phyloP scores from a whole-genome alignment of 2,797 vertebrate genomes.

The Enteromius paludinosus region DNA sequence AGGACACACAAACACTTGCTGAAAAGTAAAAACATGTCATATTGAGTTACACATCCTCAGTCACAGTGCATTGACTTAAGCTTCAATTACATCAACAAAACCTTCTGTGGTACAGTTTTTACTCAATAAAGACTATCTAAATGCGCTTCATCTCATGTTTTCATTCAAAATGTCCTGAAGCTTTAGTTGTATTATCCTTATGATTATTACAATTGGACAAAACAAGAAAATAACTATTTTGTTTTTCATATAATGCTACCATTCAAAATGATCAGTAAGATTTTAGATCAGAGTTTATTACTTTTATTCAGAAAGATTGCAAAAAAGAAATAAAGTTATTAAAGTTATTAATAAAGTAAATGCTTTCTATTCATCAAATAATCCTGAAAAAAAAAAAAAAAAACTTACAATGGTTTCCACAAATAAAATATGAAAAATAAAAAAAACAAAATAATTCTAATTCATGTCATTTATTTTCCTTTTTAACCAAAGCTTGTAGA shows the following conservation, averaged over 20 bases:
- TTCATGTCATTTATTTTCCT: too few species aligned
- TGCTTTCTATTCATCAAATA: too few species aligned
- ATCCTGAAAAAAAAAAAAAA: too few species aligned
- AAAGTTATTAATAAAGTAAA: too few species aligned
- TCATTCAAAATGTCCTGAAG: not conserved
- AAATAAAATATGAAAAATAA: too few species aligned
- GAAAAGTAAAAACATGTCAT: conserved; percentile 51
- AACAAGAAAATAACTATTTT: not conserved
- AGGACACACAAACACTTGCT: conserved; percentile 48
- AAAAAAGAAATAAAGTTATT: too few species aligned
- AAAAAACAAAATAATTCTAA: too few species aligned
- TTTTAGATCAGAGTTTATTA: not conserved
- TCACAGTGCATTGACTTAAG: conserved; percentile 13
- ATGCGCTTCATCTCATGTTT: conserved; percentile 14
- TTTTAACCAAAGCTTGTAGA: too few species aligned
- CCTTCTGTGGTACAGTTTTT: conserved; percentile 61
- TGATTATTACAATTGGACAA: not conserved
- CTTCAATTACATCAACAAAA: conserved; percentile 56
- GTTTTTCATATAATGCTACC: not conserved
- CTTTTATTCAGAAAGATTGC: too few species aligned
- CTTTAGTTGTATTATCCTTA: not conserved
- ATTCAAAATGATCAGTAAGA: not conserved
- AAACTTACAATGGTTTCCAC: too few species aligned
- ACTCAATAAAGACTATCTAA: conserved; percentile 71
- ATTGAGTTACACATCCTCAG: conserved; percentile 56